Conservation (phyloP, 2,888 invertebrate species). For the Ormyrus nitidulus region DNA sequence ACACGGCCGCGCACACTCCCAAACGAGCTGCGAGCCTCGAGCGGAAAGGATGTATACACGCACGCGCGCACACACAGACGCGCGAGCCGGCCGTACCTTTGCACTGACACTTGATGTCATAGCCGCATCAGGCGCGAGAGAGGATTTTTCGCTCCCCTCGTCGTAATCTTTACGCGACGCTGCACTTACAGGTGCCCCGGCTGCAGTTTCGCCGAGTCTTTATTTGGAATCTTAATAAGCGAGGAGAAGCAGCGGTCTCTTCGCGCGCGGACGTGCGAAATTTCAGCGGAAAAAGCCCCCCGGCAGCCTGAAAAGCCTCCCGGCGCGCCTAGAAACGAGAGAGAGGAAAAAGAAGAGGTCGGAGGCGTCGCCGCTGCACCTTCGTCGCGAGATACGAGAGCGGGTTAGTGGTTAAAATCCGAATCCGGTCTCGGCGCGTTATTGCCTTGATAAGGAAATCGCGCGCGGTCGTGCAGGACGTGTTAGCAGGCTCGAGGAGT, state of each 20-base stretch:
- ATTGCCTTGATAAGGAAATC: slow-evolving; percentile 51
- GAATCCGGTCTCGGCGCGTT: slow-evolving; percentile 51
- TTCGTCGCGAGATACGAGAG: slow-evolving; percentile 25
- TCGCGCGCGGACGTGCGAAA: not conserved
- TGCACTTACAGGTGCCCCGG: not conserved
- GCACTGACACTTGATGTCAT: slow-evolving; percentile 47
- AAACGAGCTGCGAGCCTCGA: not conserved
- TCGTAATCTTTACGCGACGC: slow-evolving; percentile 25
- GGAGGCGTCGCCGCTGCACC: not conserved
- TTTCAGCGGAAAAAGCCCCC: not conserved
- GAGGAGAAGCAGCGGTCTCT: not conserved
- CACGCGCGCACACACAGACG: not conserved
- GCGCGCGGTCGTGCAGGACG: not conserved
- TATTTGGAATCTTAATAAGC: no score
- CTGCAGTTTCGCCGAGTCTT: no score
- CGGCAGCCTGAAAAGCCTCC: not conserved
- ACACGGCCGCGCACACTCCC: not conserved
- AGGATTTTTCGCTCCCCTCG: slow-evolving; percentile 13
- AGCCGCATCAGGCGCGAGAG: slow-evolving; percentile 1
- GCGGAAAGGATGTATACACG: not conserved
- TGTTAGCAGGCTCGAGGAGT: no score
- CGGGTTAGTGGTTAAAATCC: slow-evolving; percentile 55
- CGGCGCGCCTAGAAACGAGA: not conserved
- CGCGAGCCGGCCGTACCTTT: slow-evolving; percentile 19
- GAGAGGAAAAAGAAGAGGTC: slow-evolving; percentile 22